Percentiles rank a stretch among this genome's conserved stretches.
phyloP scores from a whole-genome alignment of 1,140 invertebrate genomes.

The Drosophila oshimai region DNA sequence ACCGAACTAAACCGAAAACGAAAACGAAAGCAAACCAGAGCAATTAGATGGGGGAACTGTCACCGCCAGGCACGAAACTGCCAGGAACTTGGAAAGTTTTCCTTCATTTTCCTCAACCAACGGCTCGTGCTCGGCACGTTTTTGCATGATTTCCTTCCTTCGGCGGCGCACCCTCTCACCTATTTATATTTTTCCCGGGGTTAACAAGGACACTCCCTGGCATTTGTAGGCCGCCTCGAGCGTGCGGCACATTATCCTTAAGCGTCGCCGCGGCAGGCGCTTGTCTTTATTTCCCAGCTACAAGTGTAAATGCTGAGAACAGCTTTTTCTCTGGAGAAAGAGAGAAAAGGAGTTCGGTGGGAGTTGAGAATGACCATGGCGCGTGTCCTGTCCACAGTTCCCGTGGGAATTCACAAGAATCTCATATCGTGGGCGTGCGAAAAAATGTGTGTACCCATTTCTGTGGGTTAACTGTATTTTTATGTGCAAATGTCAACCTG shows the following conservation, averaged over 20 bases:
- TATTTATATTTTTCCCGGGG: neutral
- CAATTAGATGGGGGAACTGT: slow-evolving; percentile 55
- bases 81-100: slow-evolving; percentile 34
- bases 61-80: slow-evolving; percentile 47
- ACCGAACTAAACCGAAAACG: neutral
- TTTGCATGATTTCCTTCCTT: slow-evolving; percentile 78
- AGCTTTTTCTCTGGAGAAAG: slow-evolving; percentile 41
- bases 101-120: slow-evolving; percentile 21
- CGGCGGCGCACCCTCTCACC: slow-evolving; percentile 32
- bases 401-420: slow-evolving; percentile 59
- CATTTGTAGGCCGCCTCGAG: slow-evolving; percentile 37
- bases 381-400: slow-evolving; percentile 49
- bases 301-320: slow-evolving; percentile 61
- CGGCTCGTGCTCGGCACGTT: slow-evolving; percentile 69
- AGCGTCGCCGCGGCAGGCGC: slow-evolving; percentile 59
- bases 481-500: slow-evolving; percentile 4
- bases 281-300: slow-evolving; percentile 48
- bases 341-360: neutral
- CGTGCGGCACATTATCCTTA: slow-evolving; percentile 75
- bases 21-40: slow-evolving; percentile 17
- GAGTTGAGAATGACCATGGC: slow-evolving; percentile 8
- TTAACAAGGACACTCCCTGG: slow-evolving; percentile 56
- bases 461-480: slow-evolving; percentile 5
- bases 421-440: slow-evolving; percentile 61
- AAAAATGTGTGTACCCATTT: slow-evolving; percentile 10